Base-by-base conservation (phyloP, 2,113 vertebrate species). In the Nothobranchius furzeri region DNA sequence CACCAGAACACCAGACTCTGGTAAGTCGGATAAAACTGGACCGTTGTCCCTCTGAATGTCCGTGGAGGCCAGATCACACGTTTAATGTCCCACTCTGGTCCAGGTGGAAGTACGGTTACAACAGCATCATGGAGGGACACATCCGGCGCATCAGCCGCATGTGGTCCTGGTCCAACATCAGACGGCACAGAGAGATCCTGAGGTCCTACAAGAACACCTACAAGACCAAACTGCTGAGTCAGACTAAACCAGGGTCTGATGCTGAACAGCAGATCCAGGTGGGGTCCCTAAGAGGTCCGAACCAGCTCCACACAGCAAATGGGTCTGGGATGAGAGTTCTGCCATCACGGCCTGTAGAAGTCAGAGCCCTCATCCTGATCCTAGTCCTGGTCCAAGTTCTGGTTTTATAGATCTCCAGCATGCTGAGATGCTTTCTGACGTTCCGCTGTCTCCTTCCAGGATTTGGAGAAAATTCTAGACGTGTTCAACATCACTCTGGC, bases 401-500 rank as follows among this genome's bases (percentile, higher is more conserved):
- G 9, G 12, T 45, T 45, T 45, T 4, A 11, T 13, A 40, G 37
- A 40, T 30, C 6, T 25, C 3, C 30, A 30, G 30, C 30, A 30
- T 25, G 3, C 12, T 58, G 14, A 58, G n/a, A 30, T 15, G 36
- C 20, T 59, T 12, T 40, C 47, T 51, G 3, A 47, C 35, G 35
- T 40, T 40, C 17, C 36, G 20, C 10, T 53, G 2, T 52, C 17
- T 65, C 73, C 74, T 75, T 68, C 3, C 79, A 99, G 96, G 94
- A 96, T 30, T 82, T 98, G 59, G 98, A 99, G 88, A 97, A 93
- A 66, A 70, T 82, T 42, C 92, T 99, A 15, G 97, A 99, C 46
- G 95, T 98, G 51, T 98, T 99, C 84, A 98, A 95, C 85, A 98
- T 95, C 74, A 82, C 95, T 13, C 86, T 99, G 86, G 95, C 90